Conservation (phyloP, 2,888 invertebrate genomes). For the Lithophane semibrunnea region DNA sequence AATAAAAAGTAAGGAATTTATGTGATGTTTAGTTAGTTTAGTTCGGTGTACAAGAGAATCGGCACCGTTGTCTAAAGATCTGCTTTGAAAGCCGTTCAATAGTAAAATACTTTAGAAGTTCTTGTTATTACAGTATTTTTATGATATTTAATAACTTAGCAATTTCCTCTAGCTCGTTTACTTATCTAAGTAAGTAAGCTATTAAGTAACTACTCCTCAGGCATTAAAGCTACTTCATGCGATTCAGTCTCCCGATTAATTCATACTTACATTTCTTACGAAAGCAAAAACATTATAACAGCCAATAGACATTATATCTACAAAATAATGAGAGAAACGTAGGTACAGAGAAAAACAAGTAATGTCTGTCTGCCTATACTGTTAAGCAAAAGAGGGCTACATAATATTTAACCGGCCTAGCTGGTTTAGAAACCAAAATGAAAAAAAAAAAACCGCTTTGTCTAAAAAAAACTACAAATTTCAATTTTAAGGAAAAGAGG, state of each 20-base stretch:
- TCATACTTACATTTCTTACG: constrained; percentile 1
- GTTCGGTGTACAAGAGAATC: too few species aligned
- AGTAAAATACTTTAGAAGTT: not conserved
- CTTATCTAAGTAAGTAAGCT: constrained; percentile 4
- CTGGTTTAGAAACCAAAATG: not conserved
- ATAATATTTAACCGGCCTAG: not conserved
- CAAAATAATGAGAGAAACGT: not conserved
- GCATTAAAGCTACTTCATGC: constrained; percentile 3
- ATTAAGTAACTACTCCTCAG: not conserved
- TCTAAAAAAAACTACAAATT: not conserved
- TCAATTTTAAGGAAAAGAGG: not conserved
- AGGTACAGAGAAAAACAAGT: not conserved
- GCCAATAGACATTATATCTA: not conserved
- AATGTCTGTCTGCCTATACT: not conserved
- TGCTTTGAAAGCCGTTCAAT: too few species aligned
- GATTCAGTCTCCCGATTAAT: constrained; percentile 15
- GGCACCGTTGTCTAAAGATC: too few species aligned
- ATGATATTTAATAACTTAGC: not conserved
- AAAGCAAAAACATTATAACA: not conserved
- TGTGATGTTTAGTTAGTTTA: too few species aligned
- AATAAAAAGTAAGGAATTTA: too few species aligned
- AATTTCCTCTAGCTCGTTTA: not conserved
- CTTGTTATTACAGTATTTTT: not conserved
- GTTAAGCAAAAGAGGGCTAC: not conserved
- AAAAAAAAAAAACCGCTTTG: not conserved